These are phyloP conservation scores for Tenthredo distinguenda DNA, from an alignment of 2,888 invertebrate genomes.

Conservation along the genomic window DNA sequence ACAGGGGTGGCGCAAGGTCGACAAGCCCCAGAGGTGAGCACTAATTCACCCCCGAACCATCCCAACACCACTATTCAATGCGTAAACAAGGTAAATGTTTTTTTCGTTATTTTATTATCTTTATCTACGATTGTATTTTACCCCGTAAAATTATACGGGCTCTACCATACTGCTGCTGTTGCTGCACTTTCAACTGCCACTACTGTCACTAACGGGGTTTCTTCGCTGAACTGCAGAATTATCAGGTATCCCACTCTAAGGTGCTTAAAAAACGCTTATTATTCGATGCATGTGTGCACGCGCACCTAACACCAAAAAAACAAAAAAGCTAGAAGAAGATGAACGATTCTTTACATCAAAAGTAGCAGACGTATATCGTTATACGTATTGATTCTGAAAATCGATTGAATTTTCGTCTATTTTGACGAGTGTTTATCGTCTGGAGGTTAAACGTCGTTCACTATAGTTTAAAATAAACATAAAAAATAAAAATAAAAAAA, in stretches of 20 bases:
- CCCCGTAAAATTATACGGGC: not conserved
- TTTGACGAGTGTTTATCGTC: not conserved
- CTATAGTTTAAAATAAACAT: not conserved
- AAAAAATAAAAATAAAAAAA: not conserved
- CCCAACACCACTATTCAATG: constrained; percentile 50
- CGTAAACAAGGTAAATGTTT: constrained; percentile 52
- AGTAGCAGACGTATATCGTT: not conserved
- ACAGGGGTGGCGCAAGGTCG: constrained; percentile 75
- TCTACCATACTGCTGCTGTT: constrained; percentile 1
- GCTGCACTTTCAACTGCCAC: constrained; percentile 28
- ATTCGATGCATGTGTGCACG: constrained; percentile 29
- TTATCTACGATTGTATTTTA: constrained; percentile 23
- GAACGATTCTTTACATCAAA: not conserved
- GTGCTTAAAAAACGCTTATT: constrained; percentile 23
- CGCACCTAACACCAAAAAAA: constrained; percentile 25
- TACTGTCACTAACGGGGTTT: constrained; percentile 39
- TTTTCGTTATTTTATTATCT: constrained; percentile 7
- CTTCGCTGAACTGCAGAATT: constrained; percentile 32
- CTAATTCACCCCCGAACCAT: constrained; percentile 69
- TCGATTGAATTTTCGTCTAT: not conserved
- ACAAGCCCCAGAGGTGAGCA: constrained; percentile 78
- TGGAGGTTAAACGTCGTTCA: not conserved
- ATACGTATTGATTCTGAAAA: not conserved
- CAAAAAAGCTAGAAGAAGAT: too few relatives aligned
- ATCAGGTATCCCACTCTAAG: constrained; percentile 29